These are phyloP conservation scores for Cancer borealis DNA, from an alignment of 2,888 invertebrate species.

Conservation along the genomic window DNA sequence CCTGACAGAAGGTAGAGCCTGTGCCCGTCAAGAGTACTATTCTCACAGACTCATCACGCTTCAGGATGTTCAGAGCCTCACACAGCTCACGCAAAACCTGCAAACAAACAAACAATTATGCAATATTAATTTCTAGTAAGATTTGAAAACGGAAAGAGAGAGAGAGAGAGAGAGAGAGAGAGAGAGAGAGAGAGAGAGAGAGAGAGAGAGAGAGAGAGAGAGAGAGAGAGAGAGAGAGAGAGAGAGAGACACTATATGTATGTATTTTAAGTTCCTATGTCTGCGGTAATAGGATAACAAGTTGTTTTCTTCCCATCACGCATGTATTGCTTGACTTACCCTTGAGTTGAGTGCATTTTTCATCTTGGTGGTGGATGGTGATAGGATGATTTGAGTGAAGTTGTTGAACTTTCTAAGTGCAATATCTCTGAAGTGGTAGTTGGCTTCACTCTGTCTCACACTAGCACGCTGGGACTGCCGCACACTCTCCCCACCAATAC, in stretches of 20 bases:
- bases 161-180: not conserved
- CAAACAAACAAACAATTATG: not conserved
- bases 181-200: not conserved
- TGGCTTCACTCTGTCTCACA: constrained; percentile 77
- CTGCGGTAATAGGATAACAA: not conserved
- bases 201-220: constrained; percentile 35
- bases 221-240: constrained; percentile 46
- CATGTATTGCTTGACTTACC: constrained; percentile 80
- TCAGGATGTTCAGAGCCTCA: constrained; percentile 85
- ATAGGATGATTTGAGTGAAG: constrained; percentile 85
- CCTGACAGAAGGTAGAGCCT: constrained; percentile 89
- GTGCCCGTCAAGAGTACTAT: constrained; percentile 88
- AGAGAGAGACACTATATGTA: not conserved
- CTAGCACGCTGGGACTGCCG: constrained; percentile 75
- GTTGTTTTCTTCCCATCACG: not conserved
- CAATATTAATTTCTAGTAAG: not conserved
- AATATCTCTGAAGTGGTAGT: constrained; percentile 82
- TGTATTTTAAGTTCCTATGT: not conserved
- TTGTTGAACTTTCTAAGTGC: constrained; percentile 83
- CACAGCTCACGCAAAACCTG: constrained; percentile 88
- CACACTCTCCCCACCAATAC: constrained; percentile 64
- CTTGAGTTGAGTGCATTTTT: constrained; percentile 84
- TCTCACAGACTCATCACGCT: constrained; percentile 84
- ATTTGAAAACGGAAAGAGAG: not conserved
- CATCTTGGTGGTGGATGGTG: constrained; percentile 83